Conservation (phyloP, 2,113 vertebrate species). For the Cinclus mexicanus region DNA sequence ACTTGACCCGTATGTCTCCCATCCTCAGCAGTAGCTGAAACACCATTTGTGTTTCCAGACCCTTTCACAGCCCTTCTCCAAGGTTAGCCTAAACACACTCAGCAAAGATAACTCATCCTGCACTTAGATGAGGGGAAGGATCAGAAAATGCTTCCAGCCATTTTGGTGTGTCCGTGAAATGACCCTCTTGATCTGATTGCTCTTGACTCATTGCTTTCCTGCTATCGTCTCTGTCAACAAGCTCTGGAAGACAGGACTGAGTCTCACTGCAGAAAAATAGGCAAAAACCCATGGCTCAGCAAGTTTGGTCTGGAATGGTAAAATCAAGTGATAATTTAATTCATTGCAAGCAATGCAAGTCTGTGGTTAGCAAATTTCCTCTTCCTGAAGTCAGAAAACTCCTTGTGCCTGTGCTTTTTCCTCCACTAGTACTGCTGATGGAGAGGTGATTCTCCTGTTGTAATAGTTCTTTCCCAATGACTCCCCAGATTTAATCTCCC, state of each 20-base stretch:
- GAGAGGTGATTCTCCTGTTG: neutral
- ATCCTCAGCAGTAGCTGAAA: neutral
- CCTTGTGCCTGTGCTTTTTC: neutral
- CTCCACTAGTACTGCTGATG: neutral
- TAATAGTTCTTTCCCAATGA: neutral
- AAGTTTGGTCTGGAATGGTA: neutral
- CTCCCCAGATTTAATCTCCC: neutral
- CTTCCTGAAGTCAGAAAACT: neutral
- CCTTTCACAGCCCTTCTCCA: neutral
- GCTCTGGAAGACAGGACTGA: neutral
- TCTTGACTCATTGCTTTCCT: neutral
- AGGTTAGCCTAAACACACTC: neutral
- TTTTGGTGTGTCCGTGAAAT: neutral
- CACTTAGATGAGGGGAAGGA: neutral
- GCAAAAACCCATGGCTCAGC: neutral
- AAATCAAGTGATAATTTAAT: neutral
- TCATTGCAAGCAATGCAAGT: neutral
- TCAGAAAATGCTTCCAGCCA: neutral
- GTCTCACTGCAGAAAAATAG: neutral
- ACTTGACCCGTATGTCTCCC: rapidly evolving
- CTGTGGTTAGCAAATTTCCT: neutral
- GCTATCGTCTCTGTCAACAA: neutral
- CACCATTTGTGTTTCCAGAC: neutral
- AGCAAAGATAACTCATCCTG: neutral
- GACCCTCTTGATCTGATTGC: constrained; percentile 1